Conservation (phyloP, 2,113 vertebrate species). For the Balaeniceps rex region DNA sequence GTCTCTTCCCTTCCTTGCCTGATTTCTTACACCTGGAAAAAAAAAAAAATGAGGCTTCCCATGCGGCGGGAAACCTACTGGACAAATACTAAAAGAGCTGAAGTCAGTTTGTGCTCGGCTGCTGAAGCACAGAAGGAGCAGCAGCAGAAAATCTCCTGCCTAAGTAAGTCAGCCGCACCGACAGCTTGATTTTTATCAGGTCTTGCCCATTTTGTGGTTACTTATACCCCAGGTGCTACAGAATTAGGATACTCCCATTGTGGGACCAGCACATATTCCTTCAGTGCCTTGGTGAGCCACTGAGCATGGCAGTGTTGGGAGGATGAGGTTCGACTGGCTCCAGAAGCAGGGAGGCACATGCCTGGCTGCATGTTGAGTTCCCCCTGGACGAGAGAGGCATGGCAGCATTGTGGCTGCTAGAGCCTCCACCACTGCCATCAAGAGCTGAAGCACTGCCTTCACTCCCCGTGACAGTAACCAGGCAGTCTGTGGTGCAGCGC, state of each 20-base stretch:
- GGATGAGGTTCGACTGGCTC: not conserved
- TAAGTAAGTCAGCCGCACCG: not conserved
- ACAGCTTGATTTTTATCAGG: not conserved
- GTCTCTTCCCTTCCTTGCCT: no score
- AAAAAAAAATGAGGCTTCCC: no score
- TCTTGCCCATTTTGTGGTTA: not conserved
- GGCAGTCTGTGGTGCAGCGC: no score
- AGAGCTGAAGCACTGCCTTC: not conserved
- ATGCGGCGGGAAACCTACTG: no score
- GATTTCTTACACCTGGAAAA: no score
- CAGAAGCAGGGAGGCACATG: not conserved
- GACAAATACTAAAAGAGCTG: no score
- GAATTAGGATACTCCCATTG: not conserved
- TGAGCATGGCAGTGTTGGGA: accelerated
- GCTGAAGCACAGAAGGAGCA: not conserved
- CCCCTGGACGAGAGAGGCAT: not conserved
- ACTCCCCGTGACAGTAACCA: accelerated
- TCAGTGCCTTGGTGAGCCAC: not conserved
- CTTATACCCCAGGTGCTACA: not conserved
- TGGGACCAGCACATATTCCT: not conserved
- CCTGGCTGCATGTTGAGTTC: accelerated
- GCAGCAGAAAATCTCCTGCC: not conserved
- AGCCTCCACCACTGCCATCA: not conserved
- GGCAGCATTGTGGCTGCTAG: not conserved
- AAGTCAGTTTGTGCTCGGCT: not conserved